Evolutionary conservation across 2,797 vertebrate species (phyloP), one percentile per base, ranked within the genome.

Genomic region (Sphaeramia orbicularis): DNA sequence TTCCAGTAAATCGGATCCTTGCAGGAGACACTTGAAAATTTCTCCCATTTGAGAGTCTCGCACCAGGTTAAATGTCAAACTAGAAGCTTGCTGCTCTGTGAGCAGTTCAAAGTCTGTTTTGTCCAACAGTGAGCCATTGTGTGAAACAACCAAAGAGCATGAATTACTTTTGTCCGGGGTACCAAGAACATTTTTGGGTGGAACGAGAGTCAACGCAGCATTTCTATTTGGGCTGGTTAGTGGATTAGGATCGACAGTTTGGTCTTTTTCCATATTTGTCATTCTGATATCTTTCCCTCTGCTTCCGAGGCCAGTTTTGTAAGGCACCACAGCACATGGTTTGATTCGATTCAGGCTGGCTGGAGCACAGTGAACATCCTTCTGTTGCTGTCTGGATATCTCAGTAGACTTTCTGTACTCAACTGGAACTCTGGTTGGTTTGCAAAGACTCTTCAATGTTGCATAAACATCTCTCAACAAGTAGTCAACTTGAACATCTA

Each of bases 21-120:
- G 96, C 72, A 99, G 82, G 44, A 99, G 95, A 84, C 95, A 97
- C 86, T 96, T 97, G 86, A 99, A 99, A 80, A 99, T 97, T 66
- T 99, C 98, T 57, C 97, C 97, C 98, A 99, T 99, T 59, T 99
- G 97, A 74, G 96, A 95, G 91, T 99, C 98, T 61, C 95, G 96
- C 2, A 97, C 97, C 66, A 99, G 91, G 89, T 98, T 97, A 87
- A 98, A 99, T 0, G 98, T 99, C 45, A 99, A 92, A 81, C 96
- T 97, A 63, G 96, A 96, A 0, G 97, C 90, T 64, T 98, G 97
- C 13, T 97, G 96, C 42, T 97, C 96, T 1, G 96, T 98, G 32
- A 97, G 96, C 45, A 96, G 95, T 65, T 98, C 93, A 15, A 95
- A 97, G 88, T 98, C 97, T 2, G 95, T 75, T 76, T 94, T 97